phyloP scores from a whole-genome alignment of 2,888 invertebrate genomes.

The Lomographa bimaculata region DNA sequence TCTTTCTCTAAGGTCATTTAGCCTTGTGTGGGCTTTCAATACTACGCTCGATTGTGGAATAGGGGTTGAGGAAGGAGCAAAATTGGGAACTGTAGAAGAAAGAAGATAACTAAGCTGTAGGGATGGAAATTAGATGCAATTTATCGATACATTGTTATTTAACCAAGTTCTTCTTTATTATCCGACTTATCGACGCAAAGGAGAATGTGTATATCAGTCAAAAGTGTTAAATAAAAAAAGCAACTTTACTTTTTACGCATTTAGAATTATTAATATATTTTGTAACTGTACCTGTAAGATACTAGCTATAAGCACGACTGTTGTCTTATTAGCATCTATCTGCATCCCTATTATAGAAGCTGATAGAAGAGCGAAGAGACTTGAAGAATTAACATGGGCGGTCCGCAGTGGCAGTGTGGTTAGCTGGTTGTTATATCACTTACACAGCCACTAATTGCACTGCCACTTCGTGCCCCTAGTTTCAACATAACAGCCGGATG shows the following conservation, averaged over 20 bases:
- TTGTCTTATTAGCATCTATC: no score
- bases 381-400: constrained; percentile 57
- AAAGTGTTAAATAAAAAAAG: no score
- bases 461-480: constrained; percentile 89
- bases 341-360: no score
- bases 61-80: constrained; percentile 12
- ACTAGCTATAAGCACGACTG: no score
- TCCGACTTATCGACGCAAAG: no score
- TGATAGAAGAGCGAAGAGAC: constrained; percentile 24
- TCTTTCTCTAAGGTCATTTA: constrained; percentile 20
- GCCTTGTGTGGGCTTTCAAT: constrained; percentile 26
- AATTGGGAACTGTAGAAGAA: constrained; percentile 16
- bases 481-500: constrained; percentile 40
- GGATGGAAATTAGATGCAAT: not conserved
- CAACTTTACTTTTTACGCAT: no score
- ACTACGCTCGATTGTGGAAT: constrained; percentile 14
- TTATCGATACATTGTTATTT: no score
- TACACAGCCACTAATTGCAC: constrained; percentile 98
- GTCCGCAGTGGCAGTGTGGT: constrained; percentile 99
- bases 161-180: no score
- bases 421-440: constrained; percentile 97
- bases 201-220: no score
- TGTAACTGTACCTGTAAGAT: no score
- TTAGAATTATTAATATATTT: no score
- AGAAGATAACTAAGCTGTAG: constrained; percentile 2